Percentiles rank a stretch among this genome's conserved stretches.
Conservation (phyloP, 2,113 vertebrate species). For the Seriola aureovittata region DNA sequence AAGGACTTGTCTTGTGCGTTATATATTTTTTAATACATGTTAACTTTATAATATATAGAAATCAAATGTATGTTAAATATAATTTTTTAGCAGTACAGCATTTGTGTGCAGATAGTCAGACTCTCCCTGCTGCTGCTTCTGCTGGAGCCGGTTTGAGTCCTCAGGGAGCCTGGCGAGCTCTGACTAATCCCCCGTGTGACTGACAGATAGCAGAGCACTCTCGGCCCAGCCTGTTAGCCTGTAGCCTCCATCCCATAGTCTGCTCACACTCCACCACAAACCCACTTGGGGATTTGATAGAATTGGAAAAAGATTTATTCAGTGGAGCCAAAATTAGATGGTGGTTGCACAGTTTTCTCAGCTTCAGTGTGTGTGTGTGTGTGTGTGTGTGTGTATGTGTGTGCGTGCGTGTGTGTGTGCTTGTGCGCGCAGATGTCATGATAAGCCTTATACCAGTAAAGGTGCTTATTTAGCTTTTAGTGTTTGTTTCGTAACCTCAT, state of each 20-base stretch:
- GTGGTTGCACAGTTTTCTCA: background rate
- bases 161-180: conserved; percentile 41
- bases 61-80: background rate
- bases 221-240: conserved; percentile 28
- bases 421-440: background rate
- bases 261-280: conserved; percentile 9
- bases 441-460: background rate
- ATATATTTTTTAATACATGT: too few relatives aligned
- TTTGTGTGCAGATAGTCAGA: background rate
- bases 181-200: conserved; percentile 46
- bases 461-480: background rate
- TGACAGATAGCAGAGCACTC: conserved; percentile 40
- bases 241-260: conserved; percentile 12
- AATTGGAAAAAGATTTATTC: conserved; percentile 13
- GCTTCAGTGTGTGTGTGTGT: background rate
- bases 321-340: conserved; percentile 11
- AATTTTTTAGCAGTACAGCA: background rate
- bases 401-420: background rate
- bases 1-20: too few relatives aligned
- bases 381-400: background rate
- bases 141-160: conserved; percentile 23
- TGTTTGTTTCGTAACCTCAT: background rate
- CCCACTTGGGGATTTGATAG: conserved; percentile 13
- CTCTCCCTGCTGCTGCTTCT: background rate
- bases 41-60: background rate